Evolutionary conservation across 2,888 invertebrate genomes (phyloP).

Genomic region (Caenorhabditis sp.): DNA sequence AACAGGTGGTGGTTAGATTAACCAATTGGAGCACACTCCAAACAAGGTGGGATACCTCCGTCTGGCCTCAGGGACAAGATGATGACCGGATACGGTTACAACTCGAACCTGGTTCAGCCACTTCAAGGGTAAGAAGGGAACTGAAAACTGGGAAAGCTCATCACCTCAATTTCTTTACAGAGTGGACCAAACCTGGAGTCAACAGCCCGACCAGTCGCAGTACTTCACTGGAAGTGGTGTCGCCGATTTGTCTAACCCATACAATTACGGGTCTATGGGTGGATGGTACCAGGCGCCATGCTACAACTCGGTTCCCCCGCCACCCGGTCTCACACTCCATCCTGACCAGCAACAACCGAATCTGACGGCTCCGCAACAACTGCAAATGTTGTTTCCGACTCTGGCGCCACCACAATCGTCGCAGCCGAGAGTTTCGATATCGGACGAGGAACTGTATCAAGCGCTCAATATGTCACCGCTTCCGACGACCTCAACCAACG

Average conservation of each 20-base stretch:
- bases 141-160: neutral
- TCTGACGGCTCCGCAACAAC: neutral
- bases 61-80: conserved; percentile 11
- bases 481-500: neutral
- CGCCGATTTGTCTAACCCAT: conserved; percentile 21
- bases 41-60: neutral
- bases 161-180: conserved; percentile 13
- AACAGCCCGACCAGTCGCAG: conserved; percentile 20
- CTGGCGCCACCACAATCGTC: conserved; percentile 29
- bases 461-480: conserved; percentile 49
- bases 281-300: conserved; percentile 19
- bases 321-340: neutral
- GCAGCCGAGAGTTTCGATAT: conserved; percentile 42
- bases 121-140: conserved; percentile 25
- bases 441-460: conserved; percentile 47
- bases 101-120: conserved; percentile 41
- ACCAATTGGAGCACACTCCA: conserved; percentile 18
- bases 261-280: conserved; percentile 38
- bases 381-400: neutral
- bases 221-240: conserved; percentile 29
- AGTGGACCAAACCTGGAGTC: conserved; percentile 34
- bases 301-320: neutral
- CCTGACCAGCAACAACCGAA: neutral
- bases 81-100: conserved; percentile 54
- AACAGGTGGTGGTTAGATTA: conserved; percentile 54